Evolutionary conservation across 2,888 invertebrate genomes (phyloP), one percentile per base, ranked within the genome.

Genomic region (Phytoseiulus persimilis): DNA sequence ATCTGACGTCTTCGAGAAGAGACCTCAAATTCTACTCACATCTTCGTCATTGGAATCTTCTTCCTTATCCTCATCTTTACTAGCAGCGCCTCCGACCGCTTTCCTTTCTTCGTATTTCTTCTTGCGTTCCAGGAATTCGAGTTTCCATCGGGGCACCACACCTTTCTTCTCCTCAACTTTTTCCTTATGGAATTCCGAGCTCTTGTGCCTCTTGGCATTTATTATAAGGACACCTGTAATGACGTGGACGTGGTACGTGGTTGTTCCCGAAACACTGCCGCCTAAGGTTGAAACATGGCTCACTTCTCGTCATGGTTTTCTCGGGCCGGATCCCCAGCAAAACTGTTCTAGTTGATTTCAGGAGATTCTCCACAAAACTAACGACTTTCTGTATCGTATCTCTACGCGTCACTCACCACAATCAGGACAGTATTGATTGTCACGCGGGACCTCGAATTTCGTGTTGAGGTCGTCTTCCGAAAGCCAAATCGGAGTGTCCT

Each of bases 361-460:
- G 9, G 9, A 6, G 39, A 39, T 39, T 39, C n/a, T n/a, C n/a
- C n/a, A n/a, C n/a, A n/a, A n/a, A n/a, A n/a, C n/a, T n/a, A n/a
- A n/a, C n/a, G 39, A 39, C 9, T 9, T 65, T 65, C 83, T 32
- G 18, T 33, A 23, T n/a, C 9, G 87, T 6, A 87, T 33, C 18
- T 1, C 11, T 2, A 23, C 84, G 2, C 33, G 23, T 32, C 14
- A 87, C 87, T 33, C 45, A 87, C 87, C 87, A 23, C 87, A 87
- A 87, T 87, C 87, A n/a, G 87, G 87, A 45, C 87, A 87, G 45
- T 87, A 87, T 32, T 87, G 87, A 45, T 87, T 87, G 33, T 87
- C 87, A n/a, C 39, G 87, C 32, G 87, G 87, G n/a, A 87, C 87
- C 87, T 87, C 87, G 45, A 87, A 87, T 33, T 87, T 87, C 31